Evolutionary conservation across 2,113 vertebrate species (phyloP).

Genomic region (Sebastes schlegelii): DNA sequence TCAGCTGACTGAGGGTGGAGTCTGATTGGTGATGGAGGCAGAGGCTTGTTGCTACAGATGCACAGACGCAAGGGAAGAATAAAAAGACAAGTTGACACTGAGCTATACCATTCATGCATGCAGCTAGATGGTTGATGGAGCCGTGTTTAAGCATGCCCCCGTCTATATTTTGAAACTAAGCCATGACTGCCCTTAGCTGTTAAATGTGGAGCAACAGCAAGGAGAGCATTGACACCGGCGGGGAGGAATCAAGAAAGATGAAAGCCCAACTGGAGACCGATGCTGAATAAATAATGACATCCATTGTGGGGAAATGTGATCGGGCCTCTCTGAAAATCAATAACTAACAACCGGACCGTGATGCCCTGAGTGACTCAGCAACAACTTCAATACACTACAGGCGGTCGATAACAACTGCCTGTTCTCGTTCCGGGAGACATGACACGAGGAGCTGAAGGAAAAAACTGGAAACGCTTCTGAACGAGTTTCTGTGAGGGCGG

Average conservation of each 20-base stretch:
- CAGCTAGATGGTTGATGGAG: constrained; percentile 4
- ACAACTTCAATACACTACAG: constrained; percentile 70
- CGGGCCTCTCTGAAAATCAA: constrained; percentile 77
- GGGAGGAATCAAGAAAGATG: constrained; percentile 65
- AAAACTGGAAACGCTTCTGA: constrained; percentile 50
- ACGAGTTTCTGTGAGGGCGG: constrained; percentile 36
- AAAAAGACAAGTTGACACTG: constrained; percentile 6
- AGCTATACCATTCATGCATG: constrained; percentile 17
- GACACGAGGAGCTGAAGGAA: constrained; percentile 40
- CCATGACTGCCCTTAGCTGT: constrained; percentile 42
- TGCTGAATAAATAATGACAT: constrained; percentile 81
- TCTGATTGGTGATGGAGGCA: constrained; percentile 63
- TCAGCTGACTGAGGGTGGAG: constrained; percentile 57
- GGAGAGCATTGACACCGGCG: constrained; percentile 43
- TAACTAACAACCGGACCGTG: constrained; percentile 76
- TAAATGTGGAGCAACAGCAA: constrained; percentile 59
- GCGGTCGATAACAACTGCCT: constrained; percentile 68
- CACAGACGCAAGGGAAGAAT: constrained; percentile 37
- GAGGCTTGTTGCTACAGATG: constrained; percentile 74
- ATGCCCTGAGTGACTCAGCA: constrained; percentile 80
- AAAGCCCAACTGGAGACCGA: constrained; percentile 67
- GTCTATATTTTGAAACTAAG: constrained; percentile 27
- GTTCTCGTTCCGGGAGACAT: constrained; percentile 58
- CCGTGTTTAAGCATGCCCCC: not conserved
- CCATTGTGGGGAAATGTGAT: constrained; percentile 79